phyloP scores from a whole-genome alignment of 2,888 invertebrate genomes.

The Cryptocheilus praepositus region DNA sequence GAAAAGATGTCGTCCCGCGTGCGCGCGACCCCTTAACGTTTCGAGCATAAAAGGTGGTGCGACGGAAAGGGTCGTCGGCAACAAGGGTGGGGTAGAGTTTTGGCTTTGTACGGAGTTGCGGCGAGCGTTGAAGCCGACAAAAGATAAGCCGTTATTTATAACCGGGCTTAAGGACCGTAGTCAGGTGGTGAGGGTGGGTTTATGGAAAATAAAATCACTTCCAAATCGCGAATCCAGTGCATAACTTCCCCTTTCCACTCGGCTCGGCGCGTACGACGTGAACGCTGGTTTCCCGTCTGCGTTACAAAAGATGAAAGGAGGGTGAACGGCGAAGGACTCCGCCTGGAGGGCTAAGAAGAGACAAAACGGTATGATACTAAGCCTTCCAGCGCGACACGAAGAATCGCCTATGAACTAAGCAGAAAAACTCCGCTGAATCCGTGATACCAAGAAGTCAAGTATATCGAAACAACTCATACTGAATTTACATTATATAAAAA shows the following conservation, averaged over 20 bases:
- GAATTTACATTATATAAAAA: too few species aligned
- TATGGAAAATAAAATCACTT: constrained; percentile 59
- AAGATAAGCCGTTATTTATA: constrained; percentile 74
- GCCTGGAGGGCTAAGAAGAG: not conserved
- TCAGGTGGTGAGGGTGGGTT: constrained; percentile 44
- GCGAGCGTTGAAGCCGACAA: constrained; percentile 67
- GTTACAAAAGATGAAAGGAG: constrained; percentile 6
- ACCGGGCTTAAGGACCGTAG: constrained; percentile 64
- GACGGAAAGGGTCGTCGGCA: constrained; percentile 15
- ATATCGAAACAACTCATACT: too few species aligned
- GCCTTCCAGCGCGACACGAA: not conserved
- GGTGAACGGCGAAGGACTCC: not conserved
- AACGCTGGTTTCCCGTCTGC: constrained; percentile 17
- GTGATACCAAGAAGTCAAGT: too few species aligned
- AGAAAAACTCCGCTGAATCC: too few species aligned
- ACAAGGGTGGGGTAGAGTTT: constrained; percentile 34
- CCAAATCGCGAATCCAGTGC: constrained; percentile 33
- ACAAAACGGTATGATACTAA: not conserved
- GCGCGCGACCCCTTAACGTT: constrained; percentile 49
- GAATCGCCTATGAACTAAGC: too few species aligned
- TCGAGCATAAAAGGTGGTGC: constrained; percentile 48
- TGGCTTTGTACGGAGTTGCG: constrained; percentile 56
- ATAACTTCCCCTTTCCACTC: constrained; percentile 29
- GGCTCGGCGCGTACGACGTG: not conserved
- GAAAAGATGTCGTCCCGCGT: constrained; percentile 60